Evolutionary conservation across 2,113 vertebrate genomes (phyloP).

Genomic region (Austrofundulus limnaeus): DNA sequence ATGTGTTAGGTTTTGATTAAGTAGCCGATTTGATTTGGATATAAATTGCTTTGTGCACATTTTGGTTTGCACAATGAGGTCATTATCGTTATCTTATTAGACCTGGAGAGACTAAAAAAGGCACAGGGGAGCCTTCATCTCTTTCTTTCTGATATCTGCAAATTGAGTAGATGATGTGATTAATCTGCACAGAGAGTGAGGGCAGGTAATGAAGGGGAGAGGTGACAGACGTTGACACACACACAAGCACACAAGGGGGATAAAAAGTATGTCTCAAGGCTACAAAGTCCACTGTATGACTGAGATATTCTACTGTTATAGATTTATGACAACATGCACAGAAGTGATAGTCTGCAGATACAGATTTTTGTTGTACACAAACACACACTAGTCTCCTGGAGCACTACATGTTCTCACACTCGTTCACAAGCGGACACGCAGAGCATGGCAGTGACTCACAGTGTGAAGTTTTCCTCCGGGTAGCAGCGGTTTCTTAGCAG

Average conservation of each 20-base stretch:
- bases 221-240: neutral
- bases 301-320: no score
- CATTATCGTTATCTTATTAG: conserved; percentile 41
- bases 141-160: conserved; percentile 26
- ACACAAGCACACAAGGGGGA: neutral
- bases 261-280: neutral
- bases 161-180: conserved; percentile 44
- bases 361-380: neutral
- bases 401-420: conserved; percentile 1
- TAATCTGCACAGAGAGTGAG: conserved; percentile 27
- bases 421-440: neutral
- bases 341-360: neutral
- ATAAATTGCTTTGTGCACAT: conserved; percentile 51
- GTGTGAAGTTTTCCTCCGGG: conserved; percentile 73
- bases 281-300: neutral
- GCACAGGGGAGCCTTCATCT: conserved; percentile 22
- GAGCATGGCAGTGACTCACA: conserved; percentile 54
- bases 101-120: conserved; percentile 14
- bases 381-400: neutral
- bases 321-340: neutral
- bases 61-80: conserved; percentile 27
- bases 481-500: conserved; percentile 76
- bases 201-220: conserved; percentile 12
- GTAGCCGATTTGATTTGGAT: conserved; percentile 30
- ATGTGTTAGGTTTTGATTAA: conserved; percentile 45